Evolutionary conservation across 2,113 vertebrate genomes (phyloP), one percentile per base, ranked within the genome.

Genomic region (Scatophagus argus): DNA sequence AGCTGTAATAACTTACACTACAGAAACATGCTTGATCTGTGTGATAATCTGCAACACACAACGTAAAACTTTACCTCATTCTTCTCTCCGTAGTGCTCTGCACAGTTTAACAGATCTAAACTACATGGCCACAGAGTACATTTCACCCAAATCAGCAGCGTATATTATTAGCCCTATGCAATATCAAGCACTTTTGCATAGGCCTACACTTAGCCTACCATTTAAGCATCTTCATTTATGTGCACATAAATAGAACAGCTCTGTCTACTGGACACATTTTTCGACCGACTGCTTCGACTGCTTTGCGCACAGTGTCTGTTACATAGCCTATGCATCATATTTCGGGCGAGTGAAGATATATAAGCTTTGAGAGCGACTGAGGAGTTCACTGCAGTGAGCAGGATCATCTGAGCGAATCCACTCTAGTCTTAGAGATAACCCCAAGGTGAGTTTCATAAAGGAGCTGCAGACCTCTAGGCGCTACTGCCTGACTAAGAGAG

Each of bases 201-300:
- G 86, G 70, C 70, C 85, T 82, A 91, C 91, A 87, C 89, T 89
- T 85, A 79, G 89, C 85, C 89, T 93, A 92, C 95, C 93, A 94
- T 95, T 95, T 94, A 94, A 92, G 94, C 94, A 93, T 94, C 94
- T 94, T 95, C 93, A 93, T 95, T 95, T 95, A 94, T 95, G 94
- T 83, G 88, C 79, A 79, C 93, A 95, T 91, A 94, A 94, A 95
- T 95, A 95, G 94, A 94, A 87, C 91, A 41, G 91, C 91, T 83
- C 93, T 95, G 94, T 93, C 94, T 93, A 92, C 92, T 94, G 91
- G 93, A 94, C 93, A 94, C 79, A 93, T 94, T 95, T 95, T 92
- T 92, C 74, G 81, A 86, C 88, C 76, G 80, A 81, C 88, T 84
- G 84, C 89, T 79, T 83, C 64, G 69, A 89, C 89, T 84, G 83